Evolutionary conservation across 2,113 vertebrate genomes (phyloP), one percentile per base, ranked within the genome.

Genomic region (Ochotona curzoniae): DNA sequence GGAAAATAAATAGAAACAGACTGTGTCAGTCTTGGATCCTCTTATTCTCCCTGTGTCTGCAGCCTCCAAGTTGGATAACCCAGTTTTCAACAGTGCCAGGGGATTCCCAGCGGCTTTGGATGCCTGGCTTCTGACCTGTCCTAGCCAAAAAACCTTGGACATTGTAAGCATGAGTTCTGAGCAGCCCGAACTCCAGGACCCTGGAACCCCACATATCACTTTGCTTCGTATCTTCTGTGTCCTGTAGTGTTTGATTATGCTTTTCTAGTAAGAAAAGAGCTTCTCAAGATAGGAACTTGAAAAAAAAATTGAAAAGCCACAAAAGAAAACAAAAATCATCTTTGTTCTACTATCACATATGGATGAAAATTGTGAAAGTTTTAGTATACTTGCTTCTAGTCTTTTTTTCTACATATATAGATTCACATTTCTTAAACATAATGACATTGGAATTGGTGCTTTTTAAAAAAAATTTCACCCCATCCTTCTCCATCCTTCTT

Each of bases 281-380:
- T 44, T 73, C 25, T 74, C 23, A 84, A 30, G 71, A 71, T 5
- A 70, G 35, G 84, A 78, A 57, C 82, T 64, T 21, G 87, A 12
- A 87, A 85, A 57, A 88, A 49, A 64, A 73, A 64, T 14, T 87
- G 64, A 66, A 88, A 89, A 87, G n/a, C n/a, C 44, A 38, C 26
- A 78, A 61, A 91, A 54, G 30, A 80, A 96, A 89, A n/a, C 28
- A 75, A 85, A 75, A 38, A 51, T 78, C n/a, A 90, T 17, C 23
- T 1, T 66, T 35, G 61, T 63, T 73, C 60, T 15, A 51, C 14
- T 84, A 3, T 1, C 3, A 2, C 3, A 5, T 14, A 7, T 47
- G 61, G 32, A 78, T 85, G 10, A 54, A 71, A 93, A 79, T 54
- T 54, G 4, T 64, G n/a, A 84, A 70, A 26, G 63, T 74, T 81